Conservation (phyloP, 2,113 vertebrate species). For the Danio rerio region DNA sequence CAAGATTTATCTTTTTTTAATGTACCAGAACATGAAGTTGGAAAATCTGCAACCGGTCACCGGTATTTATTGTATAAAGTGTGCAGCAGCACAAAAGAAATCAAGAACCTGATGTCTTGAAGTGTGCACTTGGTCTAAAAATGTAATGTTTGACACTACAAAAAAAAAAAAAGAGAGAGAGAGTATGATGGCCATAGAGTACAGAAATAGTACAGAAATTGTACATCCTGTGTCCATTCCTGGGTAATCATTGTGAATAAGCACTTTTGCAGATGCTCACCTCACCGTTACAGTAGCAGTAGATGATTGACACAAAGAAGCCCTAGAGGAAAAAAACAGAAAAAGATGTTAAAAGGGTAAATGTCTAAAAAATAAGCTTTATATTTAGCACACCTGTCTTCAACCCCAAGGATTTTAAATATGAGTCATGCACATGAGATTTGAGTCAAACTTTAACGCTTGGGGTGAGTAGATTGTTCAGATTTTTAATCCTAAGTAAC, state of each 20-base stretch:
- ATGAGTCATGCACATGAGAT: no score
- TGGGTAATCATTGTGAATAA: not conserved
- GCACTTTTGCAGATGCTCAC: slow-evolving; percentile 71
- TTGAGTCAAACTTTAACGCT: no score
- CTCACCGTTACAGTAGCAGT: slow-evolving; percentile 92
- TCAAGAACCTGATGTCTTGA: not conserved
- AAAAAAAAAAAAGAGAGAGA: no score
- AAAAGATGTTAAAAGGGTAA: slow-evolving; percentile 3
- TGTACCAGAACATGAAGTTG: no score
- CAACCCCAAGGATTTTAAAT: no score
- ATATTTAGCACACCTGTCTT: no score
- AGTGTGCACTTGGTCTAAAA: not conserved
- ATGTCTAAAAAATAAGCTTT: not conserved
- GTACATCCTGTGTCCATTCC: not conserved
- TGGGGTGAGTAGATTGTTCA: no score
- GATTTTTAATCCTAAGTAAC: no score
- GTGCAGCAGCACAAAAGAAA: not conserved
- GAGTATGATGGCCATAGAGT: not conserved
- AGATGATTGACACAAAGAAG: slow-evolving; percentile 91
- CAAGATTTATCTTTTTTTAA: no score
- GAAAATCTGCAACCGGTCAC: no score
- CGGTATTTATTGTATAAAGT: no score
- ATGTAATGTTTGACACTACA: not conserved
- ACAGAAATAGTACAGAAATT: not conserved
- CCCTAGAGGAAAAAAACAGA: slow-evolving; percentile 72